Conservation (phyloP, 2,888 invertebrate species). For the Villa cingulata region DNA sequence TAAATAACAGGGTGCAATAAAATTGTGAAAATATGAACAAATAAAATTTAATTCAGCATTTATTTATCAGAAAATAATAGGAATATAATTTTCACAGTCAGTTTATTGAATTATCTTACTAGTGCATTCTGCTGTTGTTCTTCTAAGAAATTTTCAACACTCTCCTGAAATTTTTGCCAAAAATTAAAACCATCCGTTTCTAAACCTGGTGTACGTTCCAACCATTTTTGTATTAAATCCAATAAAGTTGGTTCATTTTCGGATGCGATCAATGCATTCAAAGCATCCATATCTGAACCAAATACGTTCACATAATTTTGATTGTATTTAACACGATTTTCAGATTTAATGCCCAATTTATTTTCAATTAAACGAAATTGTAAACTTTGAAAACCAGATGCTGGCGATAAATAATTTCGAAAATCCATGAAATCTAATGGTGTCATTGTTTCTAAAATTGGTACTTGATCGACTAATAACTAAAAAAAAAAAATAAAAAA, state of each 20-base stretch:
- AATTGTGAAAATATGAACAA: not conserved
- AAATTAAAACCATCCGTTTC: slow-evolving; percentile 77
- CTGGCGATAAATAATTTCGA: slow-evolving; percentile 79
- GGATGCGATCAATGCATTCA: slow-evolving; percentile 48
- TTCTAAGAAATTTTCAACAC: slow-evolving; percentile 56
- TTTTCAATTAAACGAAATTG: slow-evolving; percentile 95
- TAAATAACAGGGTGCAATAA: no score
- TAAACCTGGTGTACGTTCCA: slow-evolving; percentile 88
- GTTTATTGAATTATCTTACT: slow-evolving; percentile 9
- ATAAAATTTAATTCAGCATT: not conserved
- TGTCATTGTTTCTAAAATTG: slow-evolving; percentile 97
- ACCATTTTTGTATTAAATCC: slow-evolving; percentile 79
- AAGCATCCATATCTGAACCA: slow-evolving; percentile 53
- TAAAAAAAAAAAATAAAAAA: slow-evolving; percentile 29
- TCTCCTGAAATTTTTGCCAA: slow-evolving; percentile 77
- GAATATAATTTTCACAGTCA: no score
- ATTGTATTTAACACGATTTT: slow-evolving; percentile 84
- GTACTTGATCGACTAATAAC: slow-evolving; percentile 92
- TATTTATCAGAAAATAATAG: not conserved
- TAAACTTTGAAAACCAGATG: slow-evolving; percentile 95
- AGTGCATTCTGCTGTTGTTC: slow-evolving; percentile 51
- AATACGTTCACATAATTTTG: slow-evolving; percentile 82
- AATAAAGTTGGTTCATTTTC: slow-evolving; percentile 75
- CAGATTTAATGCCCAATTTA: slow-evolving; percentile 68
- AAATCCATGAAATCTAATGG: slow-evolving; percentile 98